Evolutionary conservation across 2,888 invertebrate species (phyloP), one percentile per base, ranked within the genome.

Genomic region (Nasonovia ribisnigri): DNA sequence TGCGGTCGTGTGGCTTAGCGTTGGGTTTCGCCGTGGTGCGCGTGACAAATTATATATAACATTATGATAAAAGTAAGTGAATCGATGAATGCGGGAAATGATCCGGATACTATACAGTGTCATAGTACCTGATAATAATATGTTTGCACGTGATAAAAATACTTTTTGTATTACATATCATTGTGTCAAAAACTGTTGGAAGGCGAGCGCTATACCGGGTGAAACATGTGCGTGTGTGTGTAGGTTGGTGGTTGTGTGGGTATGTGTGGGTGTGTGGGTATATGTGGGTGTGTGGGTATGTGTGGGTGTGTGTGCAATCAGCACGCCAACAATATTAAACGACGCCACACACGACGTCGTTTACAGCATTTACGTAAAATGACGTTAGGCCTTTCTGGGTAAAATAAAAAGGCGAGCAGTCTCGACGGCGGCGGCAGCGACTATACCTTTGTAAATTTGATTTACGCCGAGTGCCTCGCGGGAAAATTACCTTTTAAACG

Each of bases 401-500:
- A 46, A 88, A 89, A 10, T 42, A 60, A 60, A 89, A 57, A 46
- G 29, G 42, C 67, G 46, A 67, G 8, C 77, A 36, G 46, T 77
- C 24, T 67, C 67, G 60, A 0, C 60, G n/a, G 8, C 24, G 24
- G 36, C 20, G 77, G 77, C 36, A 20, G 36, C 77, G 77, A 36
- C 77, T 36, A 77, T 77, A 77, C 77, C 48, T 77, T 48, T 67
- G 48, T 90, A 90, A 77, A 90, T 90, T 90, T 90, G 67, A 90
- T 90, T 90, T 77, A 46, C 48, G n/a, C 46, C 43, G 16, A 60
- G 57, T 57, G 57, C 43, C 89, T 60, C 48, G 60, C 89, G 60
- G 60, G 46, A 90, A 90, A 77, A 77, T 24, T 77, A 26, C 36
- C 77, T 51, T 84, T 51, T 51, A 84, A 91, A 84, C 90, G 90